These are phyloP conservation scores for Schizopygopsis malacanthus DNA, from an alignment of 2,797 vertebrate species.

Conservation along the genomic window DNA sequence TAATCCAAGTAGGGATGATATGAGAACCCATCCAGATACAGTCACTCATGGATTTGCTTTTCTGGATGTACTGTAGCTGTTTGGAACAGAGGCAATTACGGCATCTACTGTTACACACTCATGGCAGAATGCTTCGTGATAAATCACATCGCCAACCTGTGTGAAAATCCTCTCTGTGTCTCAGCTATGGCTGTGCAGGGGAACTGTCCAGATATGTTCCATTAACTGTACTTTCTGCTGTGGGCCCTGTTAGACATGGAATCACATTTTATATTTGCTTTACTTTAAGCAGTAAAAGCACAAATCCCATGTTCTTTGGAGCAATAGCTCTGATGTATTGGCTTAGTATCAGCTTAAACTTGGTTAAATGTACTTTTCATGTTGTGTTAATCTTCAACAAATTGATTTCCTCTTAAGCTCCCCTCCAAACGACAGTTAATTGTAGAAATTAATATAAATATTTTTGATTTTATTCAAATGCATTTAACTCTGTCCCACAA, in stretches of 20 bases:
- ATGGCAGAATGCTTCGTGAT: constrained; percentile 3
- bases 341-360: background rate
- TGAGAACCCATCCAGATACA: background rate
- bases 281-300: background rate
- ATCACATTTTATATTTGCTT: background rate
- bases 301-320: background rate
- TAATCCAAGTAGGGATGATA: background rate
- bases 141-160: constrained; percentile 5
- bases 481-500: background rate
- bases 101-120: background rate
- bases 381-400: background rate
- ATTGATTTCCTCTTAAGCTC: background rate
- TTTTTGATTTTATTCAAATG: background rate
- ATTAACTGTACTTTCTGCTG: background rate
- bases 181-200: constrained; percentile 10
- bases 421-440: background rate
- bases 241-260: background rate
- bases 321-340: background rate
- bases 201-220: constrained; percentile 23
- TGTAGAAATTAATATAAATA: background rate
- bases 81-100: background rate
- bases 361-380: background rate
- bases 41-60: background rate
- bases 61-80: background rate
- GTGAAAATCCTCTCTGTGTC: constrained; percentile 24